Evolutionary conservation across 2,797 vertebrate species (phyloP), one percentile per base, ranked within the genome.

Genomic region (Lepus oiostolus): DNA sequence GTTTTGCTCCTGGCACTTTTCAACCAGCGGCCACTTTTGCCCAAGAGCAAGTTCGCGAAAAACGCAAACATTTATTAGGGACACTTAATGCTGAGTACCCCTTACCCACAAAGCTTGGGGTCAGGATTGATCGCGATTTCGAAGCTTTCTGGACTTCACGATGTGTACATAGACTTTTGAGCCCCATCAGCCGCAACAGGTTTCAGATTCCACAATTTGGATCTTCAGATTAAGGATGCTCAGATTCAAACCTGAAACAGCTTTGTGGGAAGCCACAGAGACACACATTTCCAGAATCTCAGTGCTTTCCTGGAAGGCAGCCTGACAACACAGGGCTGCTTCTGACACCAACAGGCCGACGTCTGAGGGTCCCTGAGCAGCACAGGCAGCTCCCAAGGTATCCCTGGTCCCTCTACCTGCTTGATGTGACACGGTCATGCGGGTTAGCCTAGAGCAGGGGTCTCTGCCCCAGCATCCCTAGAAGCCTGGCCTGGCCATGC

Each of bases 341-440:
- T 52, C 76, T 65, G 80, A 76, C 7, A 22, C 19, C 6, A 4
- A 24, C 28, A 38, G 28, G 12, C 13, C 35, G 24, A 0, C 5
- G 24, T 19, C 24, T 0, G 30, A n/a, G 76, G 2, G 1, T 14
- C 9, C 4, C 0, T 0, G 2, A 17, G 65, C 35, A 30, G 5
- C 35, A 21, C 10, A n/a, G 52, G 16, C 38, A 13, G 26, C 1
- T 10, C 6, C 30, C 14, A 11, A 12, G 30, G 24, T 17, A n/a
- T 42, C 28, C 14, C 0, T 8, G 42, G 35, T 0, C 5, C 32
- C 12, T 19, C 12, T 1, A 7, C 2, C 7, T 70, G 16, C 19
- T 5, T 1, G 10, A 7, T 2, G 35, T 2, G 65, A 16, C 1
- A 35, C 3, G 2, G 24, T 63, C 9, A 86, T 22, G 2, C 6